These are phyloP conservation scores for Sinocyclocheilus maitianheensis DNA, from an alignment of 2,113 vertebrate species.

Conservation along the genomic window DNA sequence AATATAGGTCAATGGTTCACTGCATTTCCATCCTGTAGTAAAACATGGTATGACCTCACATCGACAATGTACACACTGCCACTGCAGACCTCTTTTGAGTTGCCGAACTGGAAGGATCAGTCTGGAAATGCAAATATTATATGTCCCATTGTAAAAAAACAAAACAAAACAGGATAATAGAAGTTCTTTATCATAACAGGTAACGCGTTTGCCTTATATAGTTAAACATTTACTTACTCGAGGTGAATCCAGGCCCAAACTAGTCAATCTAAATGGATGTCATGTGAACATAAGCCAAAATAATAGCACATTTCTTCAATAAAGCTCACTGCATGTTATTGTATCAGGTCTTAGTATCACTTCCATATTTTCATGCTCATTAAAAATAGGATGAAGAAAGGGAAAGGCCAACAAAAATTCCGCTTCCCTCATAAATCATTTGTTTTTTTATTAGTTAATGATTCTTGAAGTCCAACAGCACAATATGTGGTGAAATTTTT, in stretches of 20 bases:
- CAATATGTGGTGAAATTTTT: slow-evolving; percentile 67
- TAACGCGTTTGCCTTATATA: slow-evolving; percentile 59
- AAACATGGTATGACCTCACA: slow-evolving; percentile 72
- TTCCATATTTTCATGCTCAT: slow-evolving; percentile 59
- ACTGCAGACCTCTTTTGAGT: slow-evolving; percentile 37
- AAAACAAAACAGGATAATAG: background rate
- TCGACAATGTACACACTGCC: slow-evolving; percentile 70
- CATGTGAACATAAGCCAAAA: slow-evolving; percentile 1
- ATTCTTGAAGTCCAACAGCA: slow-evolving; percentile 72
- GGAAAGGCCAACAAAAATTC: slow-evolving; percentile 55
- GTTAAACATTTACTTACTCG: slow-evolving; percentile 29
- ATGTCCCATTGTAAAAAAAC: background rate
- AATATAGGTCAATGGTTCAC: slow-evolving; percentile 71
- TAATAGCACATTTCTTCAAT: background rate
- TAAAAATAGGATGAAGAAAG: slow-evolving; percentile 51
- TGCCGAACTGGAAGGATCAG: background rate
- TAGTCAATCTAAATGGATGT: background rate
- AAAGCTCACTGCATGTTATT: slow-evolving; percentile 3
- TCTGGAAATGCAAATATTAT: background rate
- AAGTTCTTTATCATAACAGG: slow-evolving; percentile 31
- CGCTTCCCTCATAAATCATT: slow-evolving; percentile 64
- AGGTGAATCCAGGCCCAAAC: background rate
- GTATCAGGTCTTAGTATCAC: slow-evolving; percentile 31
- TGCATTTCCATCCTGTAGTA: slow-evolving; percentile 61
- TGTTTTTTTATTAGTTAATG: slow-evolving; percentile 75